Percentiles rank a stretch among this genome's conserved stretches.
Evolutionary conservation across 2,888 invertebrate genomes (phyloP).

Genomic region (Eupithecia centaureata): DNA sequence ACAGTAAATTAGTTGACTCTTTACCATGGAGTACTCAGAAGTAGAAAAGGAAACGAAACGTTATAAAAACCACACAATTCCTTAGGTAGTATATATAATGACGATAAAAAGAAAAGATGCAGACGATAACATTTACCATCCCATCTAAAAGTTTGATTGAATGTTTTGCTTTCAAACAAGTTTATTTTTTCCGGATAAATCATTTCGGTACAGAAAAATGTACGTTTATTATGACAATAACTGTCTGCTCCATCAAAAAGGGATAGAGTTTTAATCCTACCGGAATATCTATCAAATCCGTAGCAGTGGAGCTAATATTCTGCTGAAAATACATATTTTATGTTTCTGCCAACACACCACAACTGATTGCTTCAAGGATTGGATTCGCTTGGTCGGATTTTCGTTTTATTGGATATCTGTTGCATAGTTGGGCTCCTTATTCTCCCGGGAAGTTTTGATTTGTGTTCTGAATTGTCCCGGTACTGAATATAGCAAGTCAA

Average conservation of each 20-base stretch:
- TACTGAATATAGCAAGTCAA: not conserved
- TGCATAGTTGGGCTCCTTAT: constrained; percentile 9
- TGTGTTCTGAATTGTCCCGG: not conserved
- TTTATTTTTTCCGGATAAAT: not conserved
- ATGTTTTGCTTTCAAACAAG: not conserved
- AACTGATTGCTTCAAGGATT: constrained; percentile 57
- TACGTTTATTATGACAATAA: not conserved
- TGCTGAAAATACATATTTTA: constrained; percentile 59
- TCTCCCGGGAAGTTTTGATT: constrained; percentile 1
- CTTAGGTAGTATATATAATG: not conserved
- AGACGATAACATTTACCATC: not conserved
- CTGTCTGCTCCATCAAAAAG: constrained; percentile 58
- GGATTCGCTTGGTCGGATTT: constrained; percentile 37
- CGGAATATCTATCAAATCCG: constrained; percentile 60
- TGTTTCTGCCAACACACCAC: constrained; percentile 51
- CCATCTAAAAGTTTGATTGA: not conserved
- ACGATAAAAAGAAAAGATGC: not conserved
- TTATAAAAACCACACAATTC: not conserved
- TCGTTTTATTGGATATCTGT: constrained; percentile 41
- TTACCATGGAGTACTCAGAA: not conserved
- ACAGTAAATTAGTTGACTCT: not conserved
- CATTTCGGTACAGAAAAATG: not conserved
- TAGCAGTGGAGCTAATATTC: constrained; percentile 55
- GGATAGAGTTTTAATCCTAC: constrained; percentile 67
- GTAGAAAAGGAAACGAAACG: not conserved